Percentiles rank a stretch among this genome's conserved stretches.
These are phyloP conservation scores for Cerceris rybyensis DNA, from an alignment of 2,888 invertebrate species.

Conservation along the genomic window DNA sequence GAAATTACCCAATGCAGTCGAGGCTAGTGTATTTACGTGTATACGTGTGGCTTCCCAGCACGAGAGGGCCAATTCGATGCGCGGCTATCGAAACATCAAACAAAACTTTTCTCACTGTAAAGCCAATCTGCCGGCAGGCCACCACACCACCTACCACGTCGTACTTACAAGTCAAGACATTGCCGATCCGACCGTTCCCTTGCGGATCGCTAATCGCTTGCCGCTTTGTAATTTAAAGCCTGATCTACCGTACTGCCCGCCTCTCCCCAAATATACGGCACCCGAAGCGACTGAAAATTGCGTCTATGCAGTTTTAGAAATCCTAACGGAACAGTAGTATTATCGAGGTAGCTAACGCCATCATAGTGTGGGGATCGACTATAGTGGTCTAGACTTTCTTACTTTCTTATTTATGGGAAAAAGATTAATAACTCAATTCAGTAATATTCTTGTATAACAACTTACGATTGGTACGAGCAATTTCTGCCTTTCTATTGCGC, in stretches of 20 bases:
- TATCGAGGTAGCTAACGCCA: not conserved
- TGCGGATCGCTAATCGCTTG: constrained; percentile 35
- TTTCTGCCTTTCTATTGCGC: no score
- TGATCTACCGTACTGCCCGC: constrained; percentile 44
- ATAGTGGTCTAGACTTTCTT: no score
- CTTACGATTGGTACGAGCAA: no score
- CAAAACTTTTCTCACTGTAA: constrained; percentile 42
- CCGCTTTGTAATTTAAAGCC: constrained; percentile 32
- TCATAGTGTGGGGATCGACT: not conserved
- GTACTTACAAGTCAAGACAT: constrained; percentile 39
- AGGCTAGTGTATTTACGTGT: constrained; percentile 4
- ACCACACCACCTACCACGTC: constrained; percentile 19
- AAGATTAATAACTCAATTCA: no score
- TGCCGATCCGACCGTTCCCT: constrained; percentile 1
- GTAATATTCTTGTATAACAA: no score
- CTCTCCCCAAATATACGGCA: not conserved
- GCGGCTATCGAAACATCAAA: constrained; percentile 54
- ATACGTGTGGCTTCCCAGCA: constrained; percentile 38
- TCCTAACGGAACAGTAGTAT: not conserved
- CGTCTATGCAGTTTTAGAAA: not conserved
- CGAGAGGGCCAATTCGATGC: constrained; percentile 46
- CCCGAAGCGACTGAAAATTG: not conserved
- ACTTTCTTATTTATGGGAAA: no score
- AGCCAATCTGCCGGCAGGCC: constrained; percentile 42
- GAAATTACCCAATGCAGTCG: constrained; percentile 57